Evolutionary conservation across 2,113 vertebrate species (phyloP).

Genomic region (Caretta caretta): DNA sequence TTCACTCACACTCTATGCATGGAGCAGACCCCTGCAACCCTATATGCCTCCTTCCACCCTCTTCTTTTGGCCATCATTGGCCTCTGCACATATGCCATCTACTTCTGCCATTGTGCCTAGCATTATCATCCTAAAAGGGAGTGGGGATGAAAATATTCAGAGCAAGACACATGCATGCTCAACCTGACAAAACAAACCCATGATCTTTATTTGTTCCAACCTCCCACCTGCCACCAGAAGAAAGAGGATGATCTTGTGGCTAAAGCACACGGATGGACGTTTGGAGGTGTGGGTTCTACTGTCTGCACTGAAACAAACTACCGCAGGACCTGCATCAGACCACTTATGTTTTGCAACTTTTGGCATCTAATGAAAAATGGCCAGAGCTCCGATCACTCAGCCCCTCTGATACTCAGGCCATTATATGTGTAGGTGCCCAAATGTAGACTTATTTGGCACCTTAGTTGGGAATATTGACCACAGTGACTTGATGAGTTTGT

Average conservation of each 20-base stretch:
- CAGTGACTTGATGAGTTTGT: not conserved
- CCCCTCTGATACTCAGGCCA: not conserved
- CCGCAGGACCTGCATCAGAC: not conserved
- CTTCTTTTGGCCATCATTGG: not conserved
- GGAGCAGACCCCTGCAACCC: not conserved
- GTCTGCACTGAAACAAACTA: not conserved
- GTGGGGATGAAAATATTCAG: not conserved
- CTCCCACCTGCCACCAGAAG: not conserved
- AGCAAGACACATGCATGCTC: not conserved
- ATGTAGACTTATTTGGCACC: not conserved
- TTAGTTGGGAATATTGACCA: not conserved
- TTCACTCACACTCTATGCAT: not conserved
- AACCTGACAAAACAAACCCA: not conserved
- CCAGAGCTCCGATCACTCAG: not conserved
- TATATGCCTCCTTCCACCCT: not conserved
- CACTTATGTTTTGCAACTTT: not conserved
- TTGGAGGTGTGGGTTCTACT: not conserved
- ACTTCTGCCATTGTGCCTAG: not conserved
- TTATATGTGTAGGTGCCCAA: not conserved
- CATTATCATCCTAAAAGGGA: not conserved
- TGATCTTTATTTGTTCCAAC: not conserved
- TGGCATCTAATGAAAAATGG: not conserved
- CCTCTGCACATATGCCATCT: not conserved
- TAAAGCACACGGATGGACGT: not conserved
- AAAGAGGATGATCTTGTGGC: not conserved